A percentile compares a stretch with the other conserved stretches of the same genome.
These are phyloP conservation scores for Eristalinus sepulchralis DNA, from an alignment of 2,888 invertebrate species.

Conservation along the genomic window DNA sequence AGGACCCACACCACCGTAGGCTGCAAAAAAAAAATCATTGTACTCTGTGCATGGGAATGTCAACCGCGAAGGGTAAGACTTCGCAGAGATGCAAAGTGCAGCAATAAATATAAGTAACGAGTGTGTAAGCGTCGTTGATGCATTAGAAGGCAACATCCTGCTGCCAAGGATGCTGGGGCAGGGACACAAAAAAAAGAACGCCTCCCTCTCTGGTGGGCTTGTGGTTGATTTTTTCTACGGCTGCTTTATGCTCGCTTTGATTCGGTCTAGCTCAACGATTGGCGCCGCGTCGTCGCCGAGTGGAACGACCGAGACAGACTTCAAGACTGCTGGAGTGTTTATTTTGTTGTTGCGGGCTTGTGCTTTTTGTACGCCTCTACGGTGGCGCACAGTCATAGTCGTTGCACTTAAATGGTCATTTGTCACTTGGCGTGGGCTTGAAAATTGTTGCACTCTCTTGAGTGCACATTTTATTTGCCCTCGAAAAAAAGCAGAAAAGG, in stretches of 20 bases:
- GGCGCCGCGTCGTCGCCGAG: conserved; percentile 46
- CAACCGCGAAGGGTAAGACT: neutral
- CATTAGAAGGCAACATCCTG: conserved; percentile 61
- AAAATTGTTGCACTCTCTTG: conserved; percentile 59
- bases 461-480: conserved; percentile 34
- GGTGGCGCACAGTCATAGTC: neutral
- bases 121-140: conserved; percentile 65
- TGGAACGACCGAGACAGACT: conserved; percentile 57
- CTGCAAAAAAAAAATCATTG: conserved; percentile 34
- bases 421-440: conserved; percentile 48
- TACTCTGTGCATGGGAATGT: conserved; percentile 15
- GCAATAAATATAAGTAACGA: conserved; percentile 67
- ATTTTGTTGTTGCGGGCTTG: neutral
- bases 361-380: no score
- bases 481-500: neutral
- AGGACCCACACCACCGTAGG: conserved; percentile 7
- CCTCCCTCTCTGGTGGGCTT: neutral
- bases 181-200: neutral
- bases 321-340: conserved; percentile 8
- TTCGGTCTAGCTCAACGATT: conserved; percentile 52
- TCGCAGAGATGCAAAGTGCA: conserved; percentile 62
- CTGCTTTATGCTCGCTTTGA: conserved; percentile 2
- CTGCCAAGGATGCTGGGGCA: conserved; percentile 16
- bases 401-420: conserved; percentile 55
- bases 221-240: conserved; percentile 3